Evolutionary conservation across 2,113 vertebrate species (phyloP).

Genomic region (Mormyrus lacerda): DNA sequence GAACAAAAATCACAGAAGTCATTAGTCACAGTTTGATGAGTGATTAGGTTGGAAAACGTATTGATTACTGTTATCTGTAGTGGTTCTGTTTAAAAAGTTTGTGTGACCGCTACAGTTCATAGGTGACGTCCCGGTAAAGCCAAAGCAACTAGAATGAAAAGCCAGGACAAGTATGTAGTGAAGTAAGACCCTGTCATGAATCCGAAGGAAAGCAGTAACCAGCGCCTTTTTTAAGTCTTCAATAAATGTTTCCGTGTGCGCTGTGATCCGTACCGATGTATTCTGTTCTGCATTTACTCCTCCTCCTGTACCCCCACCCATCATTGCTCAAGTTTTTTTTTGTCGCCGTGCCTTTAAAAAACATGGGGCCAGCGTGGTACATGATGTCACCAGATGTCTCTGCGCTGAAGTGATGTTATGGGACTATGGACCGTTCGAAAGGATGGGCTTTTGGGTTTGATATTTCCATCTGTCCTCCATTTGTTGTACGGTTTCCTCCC

Average conservation of each 20-base stretch:
- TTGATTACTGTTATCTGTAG: not conserved
- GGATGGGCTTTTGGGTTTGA: not conserved
- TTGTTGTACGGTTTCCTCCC: not conserved
- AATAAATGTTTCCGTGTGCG: not conserved
- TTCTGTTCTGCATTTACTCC: not conserved
- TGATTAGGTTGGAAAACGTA: not conserved
- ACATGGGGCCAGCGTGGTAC: not conserved
- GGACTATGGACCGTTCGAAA: not conserved
- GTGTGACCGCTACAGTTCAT: not conserved
- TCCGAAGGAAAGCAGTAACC: not conserved
- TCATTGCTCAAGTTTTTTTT: not conserved
- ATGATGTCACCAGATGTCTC: slow-evolving; percentile 5
- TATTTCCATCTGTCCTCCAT: slow-evolving; percentile 6
- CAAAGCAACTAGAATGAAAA: not conserved
- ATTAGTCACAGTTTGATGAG: not conserved
- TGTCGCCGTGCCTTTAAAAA: not conserved
- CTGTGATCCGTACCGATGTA: not conserved
- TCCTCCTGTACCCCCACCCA: not conserved
- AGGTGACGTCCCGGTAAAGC: not conserved
- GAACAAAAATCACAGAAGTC: not conserved
- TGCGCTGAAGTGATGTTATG: not conserved
- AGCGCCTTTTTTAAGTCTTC: not conserved
- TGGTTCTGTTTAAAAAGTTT: not conserved
- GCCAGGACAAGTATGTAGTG: not conserved
- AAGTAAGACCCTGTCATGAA: not conserved